phyloP scores from a whole-genome alignment of 1,140 invertebrate genomes.

The Diuraphis noxia region DNA sequence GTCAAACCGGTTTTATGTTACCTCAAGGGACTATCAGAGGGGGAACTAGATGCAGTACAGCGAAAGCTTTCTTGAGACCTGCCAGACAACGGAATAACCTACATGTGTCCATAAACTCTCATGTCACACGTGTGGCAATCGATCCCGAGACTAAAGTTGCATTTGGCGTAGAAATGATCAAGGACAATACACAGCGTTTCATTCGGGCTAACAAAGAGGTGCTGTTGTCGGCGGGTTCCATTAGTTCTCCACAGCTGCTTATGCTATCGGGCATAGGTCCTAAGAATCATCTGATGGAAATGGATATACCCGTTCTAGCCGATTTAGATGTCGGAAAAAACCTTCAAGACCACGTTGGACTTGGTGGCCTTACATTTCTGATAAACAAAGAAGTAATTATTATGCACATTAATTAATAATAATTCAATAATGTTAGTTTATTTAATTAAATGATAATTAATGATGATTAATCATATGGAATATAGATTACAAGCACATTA shows the following conservation, averaged over 20 bases:
- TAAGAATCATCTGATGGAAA: conserved; percentile 56
- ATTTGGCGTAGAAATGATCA: conserved; percentile 82
- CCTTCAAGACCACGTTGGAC: conserved; percentile 84
- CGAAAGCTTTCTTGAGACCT: conserved; percentile 86
- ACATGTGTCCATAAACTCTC: conserved; percentile 81
- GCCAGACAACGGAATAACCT: conserved; percentile 80
- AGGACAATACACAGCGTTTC: conserved; percentile 71
- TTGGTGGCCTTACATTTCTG: conserved; percentile 81
- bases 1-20: conserved; percentile 86
- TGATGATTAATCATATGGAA: too few relatives aligned
- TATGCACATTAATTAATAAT: too few relatives aligned
- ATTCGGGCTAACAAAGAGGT: conserved; percentile 77
- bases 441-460: too few relatives aligned
- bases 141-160: conserved; percentile 78
- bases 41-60: conserved; percentile 86
- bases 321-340: conserved; percentile 80
- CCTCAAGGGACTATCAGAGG: conserved; percentile 77
- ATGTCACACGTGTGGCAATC: conserved; percentile 82
- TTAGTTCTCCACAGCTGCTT: conserved; percentile 88
- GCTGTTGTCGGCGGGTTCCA: conserved; percentile 73
- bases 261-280: conserved; percentile 77
- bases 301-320: conserved; percentile 71
- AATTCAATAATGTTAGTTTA: not conserved
- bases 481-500: too few relatives aligned
- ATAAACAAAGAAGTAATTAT: conserved; percentile 70